Evolutionary conservation across 2,113 vertebrate species (phyloP), one percentile per base, ranked within the genome.

Genomic region (Abramis brama): DNA sequence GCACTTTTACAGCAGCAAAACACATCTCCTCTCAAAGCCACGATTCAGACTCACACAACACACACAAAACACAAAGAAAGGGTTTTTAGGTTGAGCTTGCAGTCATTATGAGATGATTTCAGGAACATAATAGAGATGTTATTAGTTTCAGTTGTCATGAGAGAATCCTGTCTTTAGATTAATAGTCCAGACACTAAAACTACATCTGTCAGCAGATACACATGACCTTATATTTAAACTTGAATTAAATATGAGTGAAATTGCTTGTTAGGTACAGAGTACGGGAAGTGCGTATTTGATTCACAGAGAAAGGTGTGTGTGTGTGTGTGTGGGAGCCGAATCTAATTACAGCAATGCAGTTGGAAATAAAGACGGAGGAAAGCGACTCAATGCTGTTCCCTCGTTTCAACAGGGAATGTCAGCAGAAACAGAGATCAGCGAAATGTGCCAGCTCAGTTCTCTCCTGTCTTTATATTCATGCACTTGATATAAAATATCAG

Each of bases 381-480:
- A 78, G 25, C 15, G 45, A 66, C 79, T 86, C 84, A 86, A 43
- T 33, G 19, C 64, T 71, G 9, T 23, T 74, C 64, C 57, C 17
- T 60, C 74, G 5, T 75, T 87, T 87, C 68, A 79, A 90, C 81
- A 85, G 86, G 30, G 93, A 92, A 93, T 91, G 90, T 91, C 92
- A 92, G 66, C 85, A 76, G 47, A 88, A 88, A 87, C 86, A 91
- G 87, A 91, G 88, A 89, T 92, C 88, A 89, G 83, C 82, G 88
- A 84, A 88, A 91, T 88, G 71, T 86, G 85, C 71, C 75, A 55
- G 80, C 52, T 84, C 62, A 81, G 36, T 71, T 71, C 81, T 75
- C 70, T 30, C 27, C 39, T 68, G 17, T 52, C 82, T 87, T 12
- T 86, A 30, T 66, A 15, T n/a, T 76, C n/a, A 73, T 39, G 62